Percentiles rank a stretch among this genome's conserved stretches.
phyloP scores from a whole-genome alignment of 2,797 vertebrate genomes.

The Pseudochromis fuscus region DNA sequence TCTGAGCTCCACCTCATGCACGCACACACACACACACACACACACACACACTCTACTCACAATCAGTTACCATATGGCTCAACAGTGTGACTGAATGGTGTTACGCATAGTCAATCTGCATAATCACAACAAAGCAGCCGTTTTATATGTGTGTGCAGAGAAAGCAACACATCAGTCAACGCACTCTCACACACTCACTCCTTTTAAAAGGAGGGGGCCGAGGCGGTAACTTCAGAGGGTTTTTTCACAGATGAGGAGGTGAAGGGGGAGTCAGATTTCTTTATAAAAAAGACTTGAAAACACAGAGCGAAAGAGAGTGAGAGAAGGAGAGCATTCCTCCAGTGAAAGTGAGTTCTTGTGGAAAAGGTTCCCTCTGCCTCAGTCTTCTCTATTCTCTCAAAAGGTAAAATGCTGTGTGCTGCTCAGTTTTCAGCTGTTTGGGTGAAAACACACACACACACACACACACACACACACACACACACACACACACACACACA shows the following conservation, averaged over 20 bases:
- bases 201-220: constrained; percentile 58
- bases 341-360: constrained; percentile 36
- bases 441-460: constrained; percentile 5
- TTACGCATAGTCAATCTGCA: constrained; percentile 78
- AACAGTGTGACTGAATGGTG: constrained; percentile 51
- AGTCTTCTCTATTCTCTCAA: constrained; percentile 39
- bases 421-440: constrained; percentile 41
- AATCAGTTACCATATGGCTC: constrained; percentile 61
- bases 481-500: too few species aligned
- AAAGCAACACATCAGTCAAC: constrained; percentile 84
- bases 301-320: constrained; percentile 7
- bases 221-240: constrained; percentile 77
- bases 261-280: constrained; percentile 70
- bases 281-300: constrained; percentile 71
- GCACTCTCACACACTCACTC: constrained; percentile 46
- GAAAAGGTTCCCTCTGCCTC: constrained; percentile 15
- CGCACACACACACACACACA: constrained; percentile 24
- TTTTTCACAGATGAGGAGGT: constrained; percentile 51
- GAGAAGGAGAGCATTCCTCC: constrained; percentile 49
- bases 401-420: constrained; percentile 41
- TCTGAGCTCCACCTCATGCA: constrained; percentile 16
- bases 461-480: neutral
- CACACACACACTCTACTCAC: constrained; percentile 16
- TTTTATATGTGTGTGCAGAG: constrained; percentile 61
- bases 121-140: constrained; percentile 80